Conservation (phyloP, 2,888 invertebrate genomes). For the Ornithoptera alexandrae region DNA sequence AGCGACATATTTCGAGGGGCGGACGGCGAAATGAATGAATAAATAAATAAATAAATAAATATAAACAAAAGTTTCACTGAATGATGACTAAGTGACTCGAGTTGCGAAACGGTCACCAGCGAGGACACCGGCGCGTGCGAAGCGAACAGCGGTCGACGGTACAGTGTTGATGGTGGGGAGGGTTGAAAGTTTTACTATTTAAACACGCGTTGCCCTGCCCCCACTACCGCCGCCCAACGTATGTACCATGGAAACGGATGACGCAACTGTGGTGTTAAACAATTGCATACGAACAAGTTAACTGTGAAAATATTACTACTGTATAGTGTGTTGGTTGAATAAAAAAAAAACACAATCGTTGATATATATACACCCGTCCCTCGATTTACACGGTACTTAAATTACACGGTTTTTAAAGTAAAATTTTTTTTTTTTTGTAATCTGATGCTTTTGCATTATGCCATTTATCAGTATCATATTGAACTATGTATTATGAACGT, state of each 20-base stretch:
- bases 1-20: conserved; percentile 71
- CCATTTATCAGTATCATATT: no score
- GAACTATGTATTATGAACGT: no score
- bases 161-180: conserved; percentile 14
- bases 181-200: conserved; percentile 53
- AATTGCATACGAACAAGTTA: no score
- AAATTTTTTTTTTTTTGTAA: no score
- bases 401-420: no score
- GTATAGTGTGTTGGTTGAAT: no score
- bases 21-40: conserved; percentile 23
- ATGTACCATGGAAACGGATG: conserved; percentile 2
- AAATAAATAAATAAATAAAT: neutral
- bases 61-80: conserved; percentile 34
- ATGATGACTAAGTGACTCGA: conserved; percentile 19
- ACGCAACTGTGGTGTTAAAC: conserved; percentile 4
- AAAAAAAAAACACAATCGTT: no score
- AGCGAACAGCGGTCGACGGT: neutral
- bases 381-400: no score
- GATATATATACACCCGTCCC: no score
- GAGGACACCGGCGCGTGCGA: neutral
- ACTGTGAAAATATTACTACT: no score
- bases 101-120: no score
- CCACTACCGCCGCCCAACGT: conserved; percentile 36
- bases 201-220: conserved; percentile 51
- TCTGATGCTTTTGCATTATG: no score